Evolutionary conservation across 2,113 vertebrate genomes (phyloP), one percentile per base, ranked within the genome.

Genomic region (Gadus macrocephalus): DNA sequence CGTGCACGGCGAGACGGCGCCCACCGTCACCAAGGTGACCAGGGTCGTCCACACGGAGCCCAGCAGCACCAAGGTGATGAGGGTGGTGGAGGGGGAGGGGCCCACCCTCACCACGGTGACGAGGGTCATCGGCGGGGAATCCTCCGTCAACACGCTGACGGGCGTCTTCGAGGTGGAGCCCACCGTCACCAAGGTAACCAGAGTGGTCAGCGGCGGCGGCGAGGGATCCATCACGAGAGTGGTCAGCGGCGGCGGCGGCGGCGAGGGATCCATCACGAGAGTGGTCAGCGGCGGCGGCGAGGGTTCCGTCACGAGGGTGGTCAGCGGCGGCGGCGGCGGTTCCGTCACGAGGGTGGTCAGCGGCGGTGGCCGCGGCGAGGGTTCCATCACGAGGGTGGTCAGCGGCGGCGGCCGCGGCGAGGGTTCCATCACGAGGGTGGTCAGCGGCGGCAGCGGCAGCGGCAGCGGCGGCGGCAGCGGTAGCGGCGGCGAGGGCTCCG

Each of bases 31-130:
- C 0, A 4, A 25, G 25, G 15, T 86, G 2, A 89, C 76, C 7
- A 73, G 20, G 25, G 69, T 83, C 16, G 66, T 83, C 4, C 66
- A 77, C 3, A 60, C 6, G 0, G 53, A 84, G 0, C 77, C 87
- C 0, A 6, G 6, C 1, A 0, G 77, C 49, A 86, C 75, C 35
- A 81, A 70, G 7, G 28, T 81, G 1, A 84, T 77, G 15, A 64
- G 62, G 28, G 67, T 76, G 20, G 56, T 71, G 14, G 65, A 71
- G 49, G 65, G 69, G 2, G 74, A 76, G 20, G 20, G 20, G 8
- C 69, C 75, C 1, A 35, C 59, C 0, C 16, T 56, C 42, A 76
- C 70, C 5, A 76, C 67, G 53, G n/a, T 76, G 11, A 83, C 53
- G 9, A 8, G 72, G 16, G 73, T 84, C 67, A 80, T 75, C 0